These are phyloP conservation scores for Catocala nupta DNA, from an alignment of 2,888 invertebrate species.

Conservation along the genomic window DNA sequence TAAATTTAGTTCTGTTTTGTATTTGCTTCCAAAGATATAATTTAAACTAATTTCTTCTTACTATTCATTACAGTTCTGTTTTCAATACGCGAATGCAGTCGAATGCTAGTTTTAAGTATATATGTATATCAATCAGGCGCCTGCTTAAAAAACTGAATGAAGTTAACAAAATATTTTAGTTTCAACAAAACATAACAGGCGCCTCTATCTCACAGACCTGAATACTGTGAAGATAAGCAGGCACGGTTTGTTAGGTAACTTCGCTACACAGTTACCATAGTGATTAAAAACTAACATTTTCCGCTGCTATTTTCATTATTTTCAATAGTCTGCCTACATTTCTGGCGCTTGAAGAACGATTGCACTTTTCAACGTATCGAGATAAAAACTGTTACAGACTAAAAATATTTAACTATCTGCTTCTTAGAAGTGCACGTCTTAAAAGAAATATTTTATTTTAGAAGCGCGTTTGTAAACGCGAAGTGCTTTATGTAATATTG, in stretches of 20 bases:
- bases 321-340: slow-evolving; percentile 33
- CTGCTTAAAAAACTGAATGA: slow-evolving; percentile 50
- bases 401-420: slow-evolving; percentile 10
- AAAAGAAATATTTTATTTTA: not conserved
- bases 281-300: slow-evolving; percentile 51
- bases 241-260: slow-evolving; percentile 56
- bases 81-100: too few species aligned
- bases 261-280: slow-evolving; percentile 31
- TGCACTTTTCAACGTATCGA: slow-evolving; percentile 24
- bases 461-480: not conserved
- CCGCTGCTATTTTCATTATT: slow-evolving; percentile 47
- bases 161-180: slow-evolving; percentile 66
- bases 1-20: too few species aligned
- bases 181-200: slow-evolving; percentile 61
- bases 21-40: too few species aligned
- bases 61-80: too few species aligned
- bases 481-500: slow-evolving; percentile 6
- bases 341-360: slow-evolving; percentile 32
- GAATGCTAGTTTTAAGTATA: slow-evolving; percentile 31
- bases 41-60: too few species aligned
- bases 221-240: slow-evolving; percentile 61
- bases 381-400: slow-evolving; percentile 19
- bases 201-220: slow-evolving; percentile 53
- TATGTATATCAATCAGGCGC: slow-evolving; percentile 45
- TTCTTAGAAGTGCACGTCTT: not conserved